Conservation (phyloP, 2,797 vertebrate genomes). For the Brotula barbata region DNA sequence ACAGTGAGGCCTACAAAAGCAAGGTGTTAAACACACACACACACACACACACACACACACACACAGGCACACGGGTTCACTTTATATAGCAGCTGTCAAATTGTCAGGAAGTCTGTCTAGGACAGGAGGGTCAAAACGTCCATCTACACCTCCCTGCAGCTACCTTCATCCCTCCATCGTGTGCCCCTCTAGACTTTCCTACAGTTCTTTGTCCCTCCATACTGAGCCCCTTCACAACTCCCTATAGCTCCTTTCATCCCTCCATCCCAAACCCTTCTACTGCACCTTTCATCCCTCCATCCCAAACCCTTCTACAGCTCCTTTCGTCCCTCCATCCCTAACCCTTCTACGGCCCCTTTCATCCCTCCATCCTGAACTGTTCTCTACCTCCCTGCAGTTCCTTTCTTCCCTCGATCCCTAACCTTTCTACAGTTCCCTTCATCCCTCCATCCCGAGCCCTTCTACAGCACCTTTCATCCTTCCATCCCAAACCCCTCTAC, state of each 20-base stretch:
- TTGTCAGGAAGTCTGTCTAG: slow-evolving; percentile 11
- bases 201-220: no score
- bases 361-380: slow-evolving; percentile 17
- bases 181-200: no score
- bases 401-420: slow-evolving; percentile 58
- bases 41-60: slow-evolving; percentile 2
- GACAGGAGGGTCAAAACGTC: slow-evolving; percentile 44
- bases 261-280: no score
- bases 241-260: not conserved
- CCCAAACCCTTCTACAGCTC: not conserved
- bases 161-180: not conserved
- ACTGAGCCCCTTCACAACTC: no score
- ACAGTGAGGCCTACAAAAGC: slow-evolving; percentile 38
- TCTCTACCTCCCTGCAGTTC: slow-evolving; percentile 10
- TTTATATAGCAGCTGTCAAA: slow-evolving; percentile 27
- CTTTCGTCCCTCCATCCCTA: no score
- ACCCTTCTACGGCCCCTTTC: no score
- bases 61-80: slow-evolving; percentile 11
- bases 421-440: slow-evolving; percentile 1
- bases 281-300: slow-evolving; percentile 14
- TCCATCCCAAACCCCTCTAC: no score
- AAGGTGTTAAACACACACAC: slow-evolving; percentile 26
- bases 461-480: not conserved
- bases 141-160: slow-evolving; percentile 12
- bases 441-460: not conserved